Evolutionary conservation across 2,113 vertebrate species (phyloP), one percentile per base, ranked within the genome.

Genomic region (Oryzias melastigma): DNA sequence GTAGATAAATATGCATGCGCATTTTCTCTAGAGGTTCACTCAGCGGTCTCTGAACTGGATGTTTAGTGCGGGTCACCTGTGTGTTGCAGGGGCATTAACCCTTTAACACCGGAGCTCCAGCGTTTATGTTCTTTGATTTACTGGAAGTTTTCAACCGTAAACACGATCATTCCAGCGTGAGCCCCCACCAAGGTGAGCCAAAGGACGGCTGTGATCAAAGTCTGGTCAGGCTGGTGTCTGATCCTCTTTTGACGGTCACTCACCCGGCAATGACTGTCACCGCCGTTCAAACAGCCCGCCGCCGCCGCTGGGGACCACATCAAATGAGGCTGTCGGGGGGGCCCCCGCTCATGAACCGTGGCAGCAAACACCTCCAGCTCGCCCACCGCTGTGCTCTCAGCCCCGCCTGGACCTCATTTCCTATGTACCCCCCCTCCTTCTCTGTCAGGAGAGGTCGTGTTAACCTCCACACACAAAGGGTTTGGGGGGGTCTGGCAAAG

Each of bases 241-340:
- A 82, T 89, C 84, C 82, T 78, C 87, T 87, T 90, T 93, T 91
- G 90, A 92, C 87, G 91, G 88, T 87, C 90, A 91, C 75, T 91
- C 90, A 90, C 85, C 89, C 86, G 86, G 87, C 89, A 90, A 89
- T 92, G 92, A 92, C 89, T 89, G 89, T 93, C 91, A 92, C 92
- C 91, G 86, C 82, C 82, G 88, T 62, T 80, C 84, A 87, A 89
- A 92, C 87, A 88, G 88, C 83, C 87, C 84, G 83, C 84, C 78
- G 81, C 83, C 84, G 81, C 90, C 88, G 22, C 22, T 22, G 88
- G 86, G 82, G 87, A 80, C 85, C 88, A 90, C 90, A 92, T 92
- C 87, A 91, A 91, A 92, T 83, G 65, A 81, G 81, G 65, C 82
- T 82, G 73, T 89, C 77, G 78, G 85, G 85, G 88, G 81, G 81